Base-by-base conservation (phyloP, 1,140 invertebrate species). In the Homalodisca vitripennis region DNA sequence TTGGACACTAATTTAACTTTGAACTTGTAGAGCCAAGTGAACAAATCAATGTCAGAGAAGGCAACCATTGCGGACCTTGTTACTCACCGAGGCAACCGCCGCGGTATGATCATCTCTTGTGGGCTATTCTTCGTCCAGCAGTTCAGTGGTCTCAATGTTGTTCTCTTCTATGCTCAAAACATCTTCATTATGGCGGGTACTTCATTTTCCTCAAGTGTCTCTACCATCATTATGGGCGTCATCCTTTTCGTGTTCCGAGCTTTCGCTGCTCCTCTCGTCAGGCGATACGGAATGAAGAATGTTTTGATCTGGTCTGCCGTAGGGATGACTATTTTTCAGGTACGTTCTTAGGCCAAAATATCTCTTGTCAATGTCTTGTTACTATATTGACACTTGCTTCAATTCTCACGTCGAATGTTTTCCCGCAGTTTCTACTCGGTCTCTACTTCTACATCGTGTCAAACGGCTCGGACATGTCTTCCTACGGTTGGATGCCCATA, bases 151-250 rank as follows among this genome's bases (percentile, higher is more conserved):
- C 78, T 85, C 29, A 84, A 88, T 76, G 85, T 83, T n/a, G 80
- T 89, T n/a, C 84, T 88, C 73, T 87, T 87, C 73, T 88, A 87
- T 71, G 82, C 84, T 92, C 74, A 94, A 47, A 82, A 80, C 1
- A 94, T 92, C 74, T 94, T 91, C 74, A 74, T 78, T 0, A 83
- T 83, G 6, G 85, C 90, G 12, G 85, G 87, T 0, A 85, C 84
- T 0, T 77, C 76, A 0, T 72, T 93, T 0, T 78, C 86, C 26
- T 79, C 87, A 0, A 81, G 83, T 24, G 77, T 88, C 31, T 86
- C 87, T 0, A 88, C 93, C 0, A 94, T 95, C 63, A 87, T 95
- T 29, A 85, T 96, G 69, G 93, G 92, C 14, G 74, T 83, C n/a
- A 89, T 93, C 0, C 88, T 90, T 80, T 79, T 94, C 1, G 53